Evolutionary conservation across 2,797 vertebrate genomes (phyloP).

Genomic region (Nyctalus aviator): DNA sequence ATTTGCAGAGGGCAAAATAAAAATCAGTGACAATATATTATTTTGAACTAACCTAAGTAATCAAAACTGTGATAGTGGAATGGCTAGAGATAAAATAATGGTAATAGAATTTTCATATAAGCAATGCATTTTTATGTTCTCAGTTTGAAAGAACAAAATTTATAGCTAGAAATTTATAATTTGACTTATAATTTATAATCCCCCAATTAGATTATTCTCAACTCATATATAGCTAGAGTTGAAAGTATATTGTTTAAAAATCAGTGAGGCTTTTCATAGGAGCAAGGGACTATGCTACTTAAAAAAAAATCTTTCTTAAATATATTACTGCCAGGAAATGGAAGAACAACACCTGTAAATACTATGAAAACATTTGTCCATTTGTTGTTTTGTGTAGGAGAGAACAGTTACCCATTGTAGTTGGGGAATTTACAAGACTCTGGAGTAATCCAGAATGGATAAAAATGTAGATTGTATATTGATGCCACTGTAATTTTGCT

Average conservation of each 20-base stretch:
- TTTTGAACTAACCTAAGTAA: conserved; percentile 17
- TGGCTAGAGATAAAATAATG: conserved; percentile 38
- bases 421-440: conserved; percentile 41
- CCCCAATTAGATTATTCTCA: background rate
- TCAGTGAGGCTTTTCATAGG: conserved; percentile 28
- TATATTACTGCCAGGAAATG: background rate
- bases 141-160: conserved; percentile 13
- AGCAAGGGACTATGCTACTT: background rate
- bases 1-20: conserved; percentile 25
- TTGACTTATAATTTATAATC: conserved; percentile 12
- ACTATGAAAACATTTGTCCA: conserved; percentile 40
- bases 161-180: conserved; percentile 30
- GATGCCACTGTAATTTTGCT: background rate
- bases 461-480: conserved; percentile 6
- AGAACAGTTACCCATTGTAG: background rate
- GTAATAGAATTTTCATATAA: background rate
- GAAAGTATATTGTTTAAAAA: conserved; percentile 64
- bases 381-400: background rate
- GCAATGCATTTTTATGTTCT: conserved; percentile 41
- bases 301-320: conserved; percentile 47
- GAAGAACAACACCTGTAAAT: background rate
- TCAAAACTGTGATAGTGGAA: background rate
- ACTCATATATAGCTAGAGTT: background rate
- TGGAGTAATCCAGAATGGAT: background rate
- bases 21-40: background rate